Evolutionary conservation across 2,888 invertebrate species (phyloP).

Genomic region (Heteromyza rotundicornis): DNA sequence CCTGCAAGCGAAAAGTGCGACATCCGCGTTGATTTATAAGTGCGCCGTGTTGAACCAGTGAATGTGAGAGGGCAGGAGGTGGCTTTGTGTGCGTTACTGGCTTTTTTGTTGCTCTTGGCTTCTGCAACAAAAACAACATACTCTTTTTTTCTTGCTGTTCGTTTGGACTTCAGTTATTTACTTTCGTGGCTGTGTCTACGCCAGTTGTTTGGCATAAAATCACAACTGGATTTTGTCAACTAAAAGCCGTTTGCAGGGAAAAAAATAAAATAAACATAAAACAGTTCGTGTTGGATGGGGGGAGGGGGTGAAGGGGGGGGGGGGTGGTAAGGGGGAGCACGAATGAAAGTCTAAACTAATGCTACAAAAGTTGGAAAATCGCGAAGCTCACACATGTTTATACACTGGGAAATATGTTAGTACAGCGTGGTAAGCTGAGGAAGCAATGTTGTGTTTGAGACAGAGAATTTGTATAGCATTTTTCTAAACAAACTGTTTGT

Average conservation of each 20-base stretch:
- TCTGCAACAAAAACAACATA: too few relatives aligned
- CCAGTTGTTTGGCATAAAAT: constrained; percentile 17
- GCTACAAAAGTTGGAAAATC: constrained; percentile 11
- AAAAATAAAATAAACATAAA: too few relatives aligned
- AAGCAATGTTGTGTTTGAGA: too few relatives aligned
- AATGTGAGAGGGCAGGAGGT: neutral
- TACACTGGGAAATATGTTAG: too few relatives aligned
- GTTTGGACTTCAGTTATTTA: constrained; percentile 4
- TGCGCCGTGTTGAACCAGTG: neutral
- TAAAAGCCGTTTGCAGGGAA: constrained; percentile 6
- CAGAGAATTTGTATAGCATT: neutral
- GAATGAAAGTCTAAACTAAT: constrained; percentile 23
- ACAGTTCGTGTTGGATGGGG: too few relatives aligned
- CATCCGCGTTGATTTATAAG: constrained; percentile 1
- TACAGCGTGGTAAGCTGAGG: too few relatives aligned
- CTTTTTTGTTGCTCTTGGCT: neutral
- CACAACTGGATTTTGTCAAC: constrained; percentile 14
- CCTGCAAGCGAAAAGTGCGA: neutral
- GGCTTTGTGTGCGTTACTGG: neutral
- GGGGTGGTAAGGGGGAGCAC: too few relatives aligned
- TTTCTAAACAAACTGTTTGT: neutral
- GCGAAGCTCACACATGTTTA: neutral
- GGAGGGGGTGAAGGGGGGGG: too few relatives aligned
- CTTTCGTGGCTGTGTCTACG: constrained; percentile 5
- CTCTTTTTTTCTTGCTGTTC: neutral